Conservation (phyloP, 2,888 invertebrate genomes). For the Trissonchulus sp. region DNA sequence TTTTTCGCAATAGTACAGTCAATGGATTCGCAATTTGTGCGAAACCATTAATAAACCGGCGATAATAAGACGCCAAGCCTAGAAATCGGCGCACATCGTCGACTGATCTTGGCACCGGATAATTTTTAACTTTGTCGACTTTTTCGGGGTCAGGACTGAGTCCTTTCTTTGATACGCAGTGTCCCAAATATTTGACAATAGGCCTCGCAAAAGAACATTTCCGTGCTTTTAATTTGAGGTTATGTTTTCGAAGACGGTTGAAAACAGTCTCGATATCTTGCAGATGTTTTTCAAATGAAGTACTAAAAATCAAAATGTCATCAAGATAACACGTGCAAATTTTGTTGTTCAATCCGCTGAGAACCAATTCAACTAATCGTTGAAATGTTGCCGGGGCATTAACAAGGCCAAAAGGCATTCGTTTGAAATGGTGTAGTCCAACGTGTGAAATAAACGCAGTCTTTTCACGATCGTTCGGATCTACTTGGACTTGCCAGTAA, state of each 20-base stretch:
- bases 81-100: background rate
- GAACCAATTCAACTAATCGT: background rate
- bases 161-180: background rate
- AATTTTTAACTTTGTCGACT: background rate
- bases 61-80: background rate
- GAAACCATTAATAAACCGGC: background rate
- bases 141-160: background rate
- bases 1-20: background rate
- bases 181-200: background rate
- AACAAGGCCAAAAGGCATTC: background rate
- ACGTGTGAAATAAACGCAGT: background rate
- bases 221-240: background rate
- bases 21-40: background rate
- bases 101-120: background rate
- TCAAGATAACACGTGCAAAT: background rate
- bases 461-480: background rate
- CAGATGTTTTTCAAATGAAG: background rate
- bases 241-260: background rate
- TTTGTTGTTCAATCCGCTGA: background rate
- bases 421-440: background rate
- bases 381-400: background rate
- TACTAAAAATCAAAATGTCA: background rate
- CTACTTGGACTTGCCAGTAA: background rate
- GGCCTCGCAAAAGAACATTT: background rate
- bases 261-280: background rate